These are phyloP conservation scores for Mormyrus iriodes DNA, from an alignment of 2,113 vertebrate species.

Conservation along the genomic window DNA sequence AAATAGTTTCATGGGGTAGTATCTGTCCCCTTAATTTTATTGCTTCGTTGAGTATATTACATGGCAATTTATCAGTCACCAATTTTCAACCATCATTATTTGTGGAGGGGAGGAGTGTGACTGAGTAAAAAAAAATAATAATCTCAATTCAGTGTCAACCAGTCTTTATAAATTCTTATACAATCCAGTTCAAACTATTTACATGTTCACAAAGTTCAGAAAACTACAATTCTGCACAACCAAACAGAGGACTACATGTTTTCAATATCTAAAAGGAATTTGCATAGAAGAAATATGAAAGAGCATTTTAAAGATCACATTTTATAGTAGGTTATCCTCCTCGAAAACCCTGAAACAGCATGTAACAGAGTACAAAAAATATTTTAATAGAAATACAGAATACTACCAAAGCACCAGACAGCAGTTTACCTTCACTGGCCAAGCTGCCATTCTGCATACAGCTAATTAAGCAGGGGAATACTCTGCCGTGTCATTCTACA, in stretches of 20 bases:
- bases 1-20: background rate
- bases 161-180: constrained; percentile 62
- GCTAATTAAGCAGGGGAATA: constrained; percentile 25
- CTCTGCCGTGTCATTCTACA: constrained; percentile 26
- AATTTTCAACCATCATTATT: background rate
- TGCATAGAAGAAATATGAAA: constrained; percentile 6
- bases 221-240: background rate
- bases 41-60: background rate
- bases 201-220: constrained; percentile 53
- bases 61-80: background rate
- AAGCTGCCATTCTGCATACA: background rate
- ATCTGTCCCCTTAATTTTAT: background rate
- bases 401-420: constrained; percentile 1
- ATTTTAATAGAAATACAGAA: constrained; percentile 3
- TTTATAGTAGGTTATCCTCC: background rate
- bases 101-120: background rate
- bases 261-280: background rate
- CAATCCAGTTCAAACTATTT: constrained; percentile 62
- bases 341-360: constrained; percentile 3
- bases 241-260: background rate
- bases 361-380: background rate
- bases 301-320: background rate
- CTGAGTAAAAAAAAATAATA: constrained; percentile 23
- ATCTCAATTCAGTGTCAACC: constrained; percentile 21
- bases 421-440: background rate